Evolutionary conservation across 2,113 vertebrate genomes (phyloP), one percentile per base, ranked within the genome.

Genomic region (Anarhynchus alexandrinus): DNA sequence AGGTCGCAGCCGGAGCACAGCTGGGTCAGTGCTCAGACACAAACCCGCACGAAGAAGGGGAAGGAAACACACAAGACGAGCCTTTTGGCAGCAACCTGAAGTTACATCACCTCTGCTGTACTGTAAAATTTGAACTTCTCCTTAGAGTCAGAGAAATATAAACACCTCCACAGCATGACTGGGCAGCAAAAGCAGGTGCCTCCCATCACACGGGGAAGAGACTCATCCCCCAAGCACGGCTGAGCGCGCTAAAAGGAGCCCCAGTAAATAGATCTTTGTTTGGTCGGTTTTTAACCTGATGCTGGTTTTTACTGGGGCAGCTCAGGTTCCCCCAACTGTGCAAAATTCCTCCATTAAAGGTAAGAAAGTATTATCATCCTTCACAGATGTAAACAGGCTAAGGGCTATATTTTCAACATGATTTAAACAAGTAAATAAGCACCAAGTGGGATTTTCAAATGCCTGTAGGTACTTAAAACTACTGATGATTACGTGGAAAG

Each of bases 1-100:
- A 2, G 57, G 11, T 15, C 2, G 4, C 7, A 8, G n/a, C 6
- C 0, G 0, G n/a, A 78, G 17, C 10, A 25, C 34, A 69, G 30
- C 43, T 65, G n/a, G 12, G 36, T 82, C 38, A 15, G 26, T 11
- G 17, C 10, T 88, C 8, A 2, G 43, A 59, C 26, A 77, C 43
- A 76, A 71, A n/a, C 11, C 51, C 10, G 0, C 15, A 4, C 1
- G 1, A 58, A 54, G 9, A 52, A 2, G 3, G 11, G 21, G 16
- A 86, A 72, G 34, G 19, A 34, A 15, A 51, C 13, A 25, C 15
- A 32, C 7, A 54, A 47, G 82, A 92, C 9, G 13, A 83, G 10
- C 9, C 19, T 70, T 40, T 49, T 32, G 25, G 42, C 59, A 94
- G 27, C 21, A 73, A 45, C 5, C 58, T 81, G 15, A 93, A 51